Evolutionary conservation across 2,797 vertebrate species (phyloP), one percentile per base, ranked within the genome.

Genomic region (Sciaenops ocellatus): DNA sequence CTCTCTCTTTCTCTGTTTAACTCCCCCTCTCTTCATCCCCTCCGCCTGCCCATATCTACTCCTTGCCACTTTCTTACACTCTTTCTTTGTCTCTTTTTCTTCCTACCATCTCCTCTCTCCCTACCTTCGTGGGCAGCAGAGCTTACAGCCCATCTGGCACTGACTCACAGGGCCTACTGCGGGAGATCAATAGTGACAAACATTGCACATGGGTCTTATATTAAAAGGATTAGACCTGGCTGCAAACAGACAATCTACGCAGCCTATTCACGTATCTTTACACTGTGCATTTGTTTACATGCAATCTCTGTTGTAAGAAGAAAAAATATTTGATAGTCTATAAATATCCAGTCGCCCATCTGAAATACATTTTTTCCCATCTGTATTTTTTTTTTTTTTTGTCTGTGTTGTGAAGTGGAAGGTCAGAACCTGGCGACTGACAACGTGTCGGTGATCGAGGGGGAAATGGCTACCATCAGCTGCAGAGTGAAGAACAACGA

Each of bases 401-500:
- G 20, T 79, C 66, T 84, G 69, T 73, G 41, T 76, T 38, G 62
- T 86, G 22, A 88, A 99, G 98, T 95, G 20, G 96, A 97, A 69
- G 96, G 96, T 69, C 98, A 98, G 93, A 99, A 99, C 87, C 81
- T 99, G 93, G 96, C 96, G 28, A 98, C 98, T 0, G 97, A 98
- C 86, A 97, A 99, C 0, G 96, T 99, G 92, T 97, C 97, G 0
- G 98, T 99, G 93, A 95, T 98, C n/a, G 98, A 99, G 89, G 98
- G 98, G 12, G 98, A 99, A 5, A 97, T 91, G 5, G 98, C 98
- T 46, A 99, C 96, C 91, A 99, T 99, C 96, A 99, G 98, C 95
- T 99, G 98, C 94, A 94, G 97, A 46, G 97, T 99, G 85, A 99
- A 96, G 93, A 96, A 98, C 95, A 99, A 98, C 56, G 98, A 99